Evolutionary conservation across 2,113 vertebrate species (phyloP).

Genomic region (Lates calcarifer): DNA sequence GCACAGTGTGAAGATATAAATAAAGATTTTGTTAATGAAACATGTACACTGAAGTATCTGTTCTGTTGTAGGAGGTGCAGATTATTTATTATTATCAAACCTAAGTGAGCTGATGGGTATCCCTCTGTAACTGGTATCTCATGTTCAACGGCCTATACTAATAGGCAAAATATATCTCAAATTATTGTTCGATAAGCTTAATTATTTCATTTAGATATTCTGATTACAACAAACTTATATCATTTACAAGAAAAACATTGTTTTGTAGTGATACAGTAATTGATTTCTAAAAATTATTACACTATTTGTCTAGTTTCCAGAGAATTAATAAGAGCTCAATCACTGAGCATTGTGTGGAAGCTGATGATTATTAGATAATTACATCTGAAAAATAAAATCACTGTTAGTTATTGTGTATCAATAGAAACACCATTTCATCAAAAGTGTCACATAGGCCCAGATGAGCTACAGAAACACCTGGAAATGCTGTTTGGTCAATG

Average conservation of each 20-base stretch:
- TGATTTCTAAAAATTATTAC: neutral
- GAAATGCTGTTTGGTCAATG: neutral
- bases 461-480: neutral
- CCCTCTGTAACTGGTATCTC: neutral
- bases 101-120: neutral
- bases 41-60: neutral
- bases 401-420: neutral
- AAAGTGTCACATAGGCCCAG: neutral
- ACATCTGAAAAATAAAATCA: neutral
- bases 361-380: no score
- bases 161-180: neutral
- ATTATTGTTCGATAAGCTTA: neutral
- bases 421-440: neutral
- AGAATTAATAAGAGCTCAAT: neutral
- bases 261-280: neutral
- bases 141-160: neutral
- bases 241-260: neutral
- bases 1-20: neutral
- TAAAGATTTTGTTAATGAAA: neutral
- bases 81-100: neutral
- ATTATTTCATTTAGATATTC: neutral
- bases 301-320: neutral
- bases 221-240: neutral
- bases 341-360: neutral
- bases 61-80: neutral